Evolutionary conservation across 2,113 vertebrate genomes (phyloP), one percentile per base, ranked within the genome.

Genomic region (Mastomys natalensis): DNA sequence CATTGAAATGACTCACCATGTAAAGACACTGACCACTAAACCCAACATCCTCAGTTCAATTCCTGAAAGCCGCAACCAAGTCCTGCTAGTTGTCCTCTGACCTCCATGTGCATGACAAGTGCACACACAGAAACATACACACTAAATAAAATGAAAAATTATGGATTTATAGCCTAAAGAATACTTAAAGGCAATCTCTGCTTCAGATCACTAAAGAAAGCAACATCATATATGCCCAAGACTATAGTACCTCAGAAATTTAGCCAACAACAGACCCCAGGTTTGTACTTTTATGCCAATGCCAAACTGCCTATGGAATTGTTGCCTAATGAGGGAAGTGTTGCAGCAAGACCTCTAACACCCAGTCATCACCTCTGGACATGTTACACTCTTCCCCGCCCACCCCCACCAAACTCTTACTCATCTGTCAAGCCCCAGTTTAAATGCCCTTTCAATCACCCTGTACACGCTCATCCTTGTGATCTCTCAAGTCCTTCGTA

Each of bases 91-190:
- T 85, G 58, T 5, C 81, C 29, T 85, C 82, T 84, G 58, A 62
- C 55, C n/a, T 45, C 40, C 81, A 45, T 29, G 26, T 31, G 58
- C 40, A 34, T 26, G 45, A 12, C 55, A 84, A 60, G n/a, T 26
- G 55, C 60, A 31, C 40, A 45, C 16, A 10, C n/a, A 15, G 22
- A 62, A 6, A 9, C n/a, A 60, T 7, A 26, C 22, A 17, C 55
- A 60, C 37, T 12, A 37, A 40, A 12, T 43, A 10, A 84, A 62
- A 37, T 29, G 34, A 80, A 92, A 84, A 84, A 60, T 66, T 76
- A 92, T 43, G 70, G 40, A 82, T 13, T 95, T 70, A 81, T 37
- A 95, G 60, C 45, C 40, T 74, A 55, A 95, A 90, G 74, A 51
- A 60, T 68, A 24, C 70, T 90, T 90, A 72, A 12, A 72, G 31